A percentile compares a stretch with the other conserved stretches of the same genome.
phyloP scores from a whole-genome alignment of 2,113 vertebrate genomes.

The Ranitomeya variabilis region DNA sequence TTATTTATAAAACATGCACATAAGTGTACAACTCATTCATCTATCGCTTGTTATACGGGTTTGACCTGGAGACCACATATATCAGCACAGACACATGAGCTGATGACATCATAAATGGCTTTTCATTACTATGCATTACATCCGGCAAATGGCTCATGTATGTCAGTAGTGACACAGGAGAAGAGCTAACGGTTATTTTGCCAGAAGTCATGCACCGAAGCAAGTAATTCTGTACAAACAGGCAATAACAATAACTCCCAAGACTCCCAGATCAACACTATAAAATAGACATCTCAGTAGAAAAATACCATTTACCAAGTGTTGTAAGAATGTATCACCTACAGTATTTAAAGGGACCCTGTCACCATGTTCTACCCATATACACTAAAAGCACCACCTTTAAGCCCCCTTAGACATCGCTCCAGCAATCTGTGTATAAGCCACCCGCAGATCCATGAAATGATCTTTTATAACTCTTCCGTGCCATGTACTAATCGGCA shows the following conservation, averaged over 20 bases:
- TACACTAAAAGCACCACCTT: too few species aligned
- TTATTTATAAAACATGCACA: not conserved
- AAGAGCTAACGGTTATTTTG: not conserved
- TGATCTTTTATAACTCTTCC: too few species aligned
- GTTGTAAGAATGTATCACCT: not conserved
- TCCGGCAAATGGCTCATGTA: not conserved
- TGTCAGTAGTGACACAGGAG: conserved; percentile 8
- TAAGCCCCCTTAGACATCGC: too few species aligned
- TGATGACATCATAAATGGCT: conserved; percentile 38
- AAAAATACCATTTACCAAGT: not conserved
- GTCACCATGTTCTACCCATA: too few species aligned
- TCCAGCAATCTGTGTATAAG: too few species aligned
- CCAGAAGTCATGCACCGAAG: not conserved
- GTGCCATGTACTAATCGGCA: too few species aligned
- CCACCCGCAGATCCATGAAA: too few species aligned
- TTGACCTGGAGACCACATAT: not conserved
- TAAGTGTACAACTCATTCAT: not conserved
- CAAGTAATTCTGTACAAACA: not conserved
- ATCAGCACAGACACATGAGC: not conserved
- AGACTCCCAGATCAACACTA: not conserved
- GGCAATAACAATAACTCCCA: not conserved
- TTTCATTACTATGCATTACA: conserved; percentile 34
- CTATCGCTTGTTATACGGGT: not conserved
- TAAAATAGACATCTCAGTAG: not conserved
- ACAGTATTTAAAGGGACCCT: too few species aligned